phyloP scores from a whole-genome alignment of 2,797 vertebrate genomes.

The Acrossocheilus fasciatus region DNA sequence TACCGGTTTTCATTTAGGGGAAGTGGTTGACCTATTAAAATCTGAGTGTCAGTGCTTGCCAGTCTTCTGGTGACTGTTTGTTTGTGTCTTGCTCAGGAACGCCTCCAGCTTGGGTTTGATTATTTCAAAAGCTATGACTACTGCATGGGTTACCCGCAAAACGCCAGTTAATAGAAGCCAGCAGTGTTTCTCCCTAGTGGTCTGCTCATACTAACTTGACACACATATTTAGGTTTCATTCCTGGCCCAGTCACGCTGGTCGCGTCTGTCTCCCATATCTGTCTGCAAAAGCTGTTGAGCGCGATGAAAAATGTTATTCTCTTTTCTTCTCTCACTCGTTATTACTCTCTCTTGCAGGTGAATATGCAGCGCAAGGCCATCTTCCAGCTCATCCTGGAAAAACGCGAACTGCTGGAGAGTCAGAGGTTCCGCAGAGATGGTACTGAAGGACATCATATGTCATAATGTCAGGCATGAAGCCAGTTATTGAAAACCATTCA shows the following conservation, averaged over 20 bases:
- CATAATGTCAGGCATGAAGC: conserved; percentile 31
- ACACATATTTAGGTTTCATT: conserved; percentile 61
- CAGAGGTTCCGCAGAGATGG: conserved; percentile 81
- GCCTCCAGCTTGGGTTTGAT: conserved; percentile 61
- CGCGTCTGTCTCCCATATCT: conserved; percentile 49
- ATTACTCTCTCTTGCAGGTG: conserved; percentile 70
- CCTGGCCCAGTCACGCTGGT: conserved; percentile 54
- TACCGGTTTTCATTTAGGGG: conserved; percentile 67
- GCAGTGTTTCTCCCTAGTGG: conserved; percentile 54
- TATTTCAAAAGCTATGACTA: conserved; percentile 50
- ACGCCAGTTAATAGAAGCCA: conserved; percentile 56
- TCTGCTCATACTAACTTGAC: conserved; percentile 55
- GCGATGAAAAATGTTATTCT: background rate
- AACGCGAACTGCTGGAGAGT: conserved; percentile 79
- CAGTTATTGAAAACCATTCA: conserved; percentile 16
- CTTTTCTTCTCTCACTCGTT: conserved; percentile 14
- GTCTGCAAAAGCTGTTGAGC: conserved; percentile 26
- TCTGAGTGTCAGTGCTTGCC: conserved; percentile 56
- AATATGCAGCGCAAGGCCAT: conserved; percentile 84
- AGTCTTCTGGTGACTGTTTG: conserved; percentile 66
- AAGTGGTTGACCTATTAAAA: conserved; percentile 71
- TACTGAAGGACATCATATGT: conserved; percentile 54
- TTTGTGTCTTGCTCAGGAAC: conserved; percentile 71
- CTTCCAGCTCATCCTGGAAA: conserved; percentile 83
- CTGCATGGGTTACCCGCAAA: conserved; percentile 52